Conservation (phyloP, 2,797 vertebrate genomes). For the Pseudotriccus pelzelni region DNA sequence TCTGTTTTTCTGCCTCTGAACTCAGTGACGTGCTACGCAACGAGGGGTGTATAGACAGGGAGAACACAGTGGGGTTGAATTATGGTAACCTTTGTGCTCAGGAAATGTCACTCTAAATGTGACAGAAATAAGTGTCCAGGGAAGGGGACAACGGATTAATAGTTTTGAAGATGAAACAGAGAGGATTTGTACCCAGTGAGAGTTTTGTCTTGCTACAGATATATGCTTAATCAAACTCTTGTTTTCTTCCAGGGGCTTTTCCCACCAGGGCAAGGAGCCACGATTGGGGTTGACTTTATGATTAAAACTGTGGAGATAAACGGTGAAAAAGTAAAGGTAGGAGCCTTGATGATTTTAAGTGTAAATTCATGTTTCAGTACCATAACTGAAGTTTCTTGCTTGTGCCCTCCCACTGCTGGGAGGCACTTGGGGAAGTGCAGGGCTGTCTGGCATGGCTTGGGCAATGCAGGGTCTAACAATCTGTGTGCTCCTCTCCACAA, state of each 20-base stretch:
- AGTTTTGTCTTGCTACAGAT: not conserved
- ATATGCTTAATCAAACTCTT: not conserved
- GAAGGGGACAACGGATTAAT: not conserved
- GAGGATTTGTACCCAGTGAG: not conserved
- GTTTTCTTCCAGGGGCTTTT: conserved; percentile 89
- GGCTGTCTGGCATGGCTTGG: not conserved
- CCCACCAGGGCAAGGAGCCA: conserved; percentile 98
- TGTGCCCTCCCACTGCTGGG: not conserved
- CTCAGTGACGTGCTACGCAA: not conserved
- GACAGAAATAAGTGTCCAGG: not conserved
- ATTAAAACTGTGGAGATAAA: conserved; percentile 99
- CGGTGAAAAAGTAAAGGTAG: conserved; percentile 97
- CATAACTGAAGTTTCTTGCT: not conserved
- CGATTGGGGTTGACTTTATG: conserved; percentile 99
- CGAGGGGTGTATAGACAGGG: not conserved
- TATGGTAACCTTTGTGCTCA: not conserved
- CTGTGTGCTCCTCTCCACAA: not conserved
- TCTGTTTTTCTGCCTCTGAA: not conserved
- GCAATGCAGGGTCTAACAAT: not conserved
- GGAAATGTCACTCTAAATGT: not conserved
- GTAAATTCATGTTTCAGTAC: rapidly evolving
- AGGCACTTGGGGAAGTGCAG: rapidly evolving
- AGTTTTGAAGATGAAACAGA: not conserved
- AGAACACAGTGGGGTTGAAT: not conserved
- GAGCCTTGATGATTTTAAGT: not conserved